Evolutionary conservation across 37 sponge, comb jelly and placozoan species (phyloP), one percentile per base, ranked within the genome.

Genomic region (Mnemiopsis leidyi): DNA sequence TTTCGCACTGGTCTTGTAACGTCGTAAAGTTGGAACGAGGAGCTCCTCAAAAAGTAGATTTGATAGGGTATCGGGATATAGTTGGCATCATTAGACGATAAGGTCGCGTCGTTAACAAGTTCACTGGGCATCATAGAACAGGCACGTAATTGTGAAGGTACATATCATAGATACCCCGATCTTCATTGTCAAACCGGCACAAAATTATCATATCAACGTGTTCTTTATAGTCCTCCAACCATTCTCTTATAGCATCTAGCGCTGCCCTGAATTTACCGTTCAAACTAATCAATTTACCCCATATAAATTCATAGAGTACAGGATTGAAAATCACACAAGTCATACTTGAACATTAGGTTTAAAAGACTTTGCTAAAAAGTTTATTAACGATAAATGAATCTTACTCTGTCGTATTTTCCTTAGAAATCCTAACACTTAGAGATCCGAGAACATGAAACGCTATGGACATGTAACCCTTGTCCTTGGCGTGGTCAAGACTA

Each of bases 391-490:
- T n/a, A n/a, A n/a, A n/a, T 48, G 61, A 13, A 5, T 18, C 61
- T 48, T 48, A 48, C 61, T 48, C 61, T 18, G 61, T 13, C 9
- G 61, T 13, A 48, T 5, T 13, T 48, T 48, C 13, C 61, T 48
- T 48, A 18, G 61, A 48, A 18, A 48, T 48, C 13, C 61, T 48
- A 48, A 48, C 9, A 48, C 9, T 48, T 13, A 18, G 61, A 48
- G 61, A 48, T 5, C 75, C 75, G 3, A 71, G 75, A 28, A 25
- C 75, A 29, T 13, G 30, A 71, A 71, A 71, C n/a, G 75, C 82
- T 2, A 79, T 35, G 21, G 82, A 79, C 21, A 13, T 32, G 36
- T 79, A 79, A 7, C 82, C 82, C 36, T 79, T 79, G 36, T 79
- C 82, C 33, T 5, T 3, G 1, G 34, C 5, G 21, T 29, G 82